Evolutionary conservation across 2,113 vertebrate species (phyloP).

Genomic region (Rhinichthys klamathensis): DNA sequence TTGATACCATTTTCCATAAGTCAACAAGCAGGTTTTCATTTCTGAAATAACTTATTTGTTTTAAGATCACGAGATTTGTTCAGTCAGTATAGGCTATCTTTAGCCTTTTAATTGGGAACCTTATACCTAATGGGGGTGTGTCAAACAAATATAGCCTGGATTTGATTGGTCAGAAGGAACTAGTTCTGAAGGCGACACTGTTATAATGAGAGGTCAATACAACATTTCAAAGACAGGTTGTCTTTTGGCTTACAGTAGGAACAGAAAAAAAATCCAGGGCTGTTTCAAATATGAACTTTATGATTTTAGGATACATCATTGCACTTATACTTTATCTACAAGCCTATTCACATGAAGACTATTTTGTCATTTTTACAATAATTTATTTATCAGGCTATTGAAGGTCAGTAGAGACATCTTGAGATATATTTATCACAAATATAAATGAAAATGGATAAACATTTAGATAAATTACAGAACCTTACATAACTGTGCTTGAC

Average conservation of each 20-base stretch:
- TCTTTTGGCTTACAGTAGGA: constrained; percentile 48
- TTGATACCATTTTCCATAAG: background rate
- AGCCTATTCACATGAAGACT: background rate
- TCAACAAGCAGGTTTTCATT: background rate
- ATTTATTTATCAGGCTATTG: background rate
- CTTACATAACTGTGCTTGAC: background rate
- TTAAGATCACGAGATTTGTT: background rate
- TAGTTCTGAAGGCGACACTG: background rate
- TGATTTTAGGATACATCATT: background rate
- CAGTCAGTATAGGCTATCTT: background rate
- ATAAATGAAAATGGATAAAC: background rate
- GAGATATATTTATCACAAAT: background rate
- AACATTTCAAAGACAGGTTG: constrained; percentile 52
- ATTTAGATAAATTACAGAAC: no score
- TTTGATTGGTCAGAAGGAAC: background rate
- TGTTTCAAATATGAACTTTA: background rate
- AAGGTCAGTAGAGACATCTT: background rate
- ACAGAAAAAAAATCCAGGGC: background rate
- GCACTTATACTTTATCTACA: background rate
- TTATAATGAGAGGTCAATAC: constrained; percentile 44
- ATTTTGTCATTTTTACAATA: background rate
- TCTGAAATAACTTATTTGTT: background rate
- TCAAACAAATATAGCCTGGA: constrained; percentile 1
- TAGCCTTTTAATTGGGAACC: background rate
- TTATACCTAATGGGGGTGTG: background rate